Percentiles rank a stretch among this genome's conserved stretches.
Conservation (phyloP, 2,888 invertebrate species). For the Oligia latruncula region DNA sequence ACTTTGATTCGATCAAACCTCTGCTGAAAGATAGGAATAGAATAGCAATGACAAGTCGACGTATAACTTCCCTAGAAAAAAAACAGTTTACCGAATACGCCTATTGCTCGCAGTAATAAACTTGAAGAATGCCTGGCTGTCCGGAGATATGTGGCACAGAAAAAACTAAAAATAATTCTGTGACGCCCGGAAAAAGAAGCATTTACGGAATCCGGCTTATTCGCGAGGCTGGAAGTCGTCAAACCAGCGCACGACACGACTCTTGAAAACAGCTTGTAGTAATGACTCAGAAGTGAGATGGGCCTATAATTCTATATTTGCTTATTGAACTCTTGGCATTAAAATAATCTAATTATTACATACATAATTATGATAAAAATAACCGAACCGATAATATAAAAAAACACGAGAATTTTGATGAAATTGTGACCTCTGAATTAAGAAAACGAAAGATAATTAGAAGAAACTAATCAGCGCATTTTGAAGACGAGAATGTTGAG, state of each 20-base stretch:
- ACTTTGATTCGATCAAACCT: conserved; percentile 82
- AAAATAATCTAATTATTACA: conserved; percentile 5
- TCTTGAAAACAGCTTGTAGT: no score
- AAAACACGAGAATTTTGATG: conserved; percentile 8
- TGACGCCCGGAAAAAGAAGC: no score
- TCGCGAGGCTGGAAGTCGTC: no score
- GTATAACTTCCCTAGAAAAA: conserved; percentile 86
- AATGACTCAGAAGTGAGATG: no score
- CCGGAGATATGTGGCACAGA: no score
- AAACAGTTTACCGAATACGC: conserved; percentile 88
- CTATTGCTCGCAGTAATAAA: conserved; percentile 87
- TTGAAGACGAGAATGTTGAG: neutral
- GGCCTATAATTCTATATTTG: no score
- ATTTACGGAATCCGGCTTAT: no score
- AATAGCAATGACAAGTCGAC: conserved; percentile 73
- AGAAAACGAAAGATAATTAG: neutral
- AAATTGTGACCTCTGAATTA: neutral
- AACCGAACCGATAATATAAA: neutral
- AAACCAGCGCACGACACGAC: no score
- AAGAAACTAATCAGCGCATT: neutral
- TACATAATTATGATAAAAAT: neutral
- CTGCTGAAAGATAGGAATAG: conserved; percentile 78
- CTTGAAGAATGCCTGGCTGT: no score
- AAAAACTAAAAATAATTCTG: no score
- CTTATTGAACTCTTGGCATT: neutral